phyloP scores from a whole-genome alignment of 2,888 invertebrate species.

The Pogonocherus hispidulus region DNA sequence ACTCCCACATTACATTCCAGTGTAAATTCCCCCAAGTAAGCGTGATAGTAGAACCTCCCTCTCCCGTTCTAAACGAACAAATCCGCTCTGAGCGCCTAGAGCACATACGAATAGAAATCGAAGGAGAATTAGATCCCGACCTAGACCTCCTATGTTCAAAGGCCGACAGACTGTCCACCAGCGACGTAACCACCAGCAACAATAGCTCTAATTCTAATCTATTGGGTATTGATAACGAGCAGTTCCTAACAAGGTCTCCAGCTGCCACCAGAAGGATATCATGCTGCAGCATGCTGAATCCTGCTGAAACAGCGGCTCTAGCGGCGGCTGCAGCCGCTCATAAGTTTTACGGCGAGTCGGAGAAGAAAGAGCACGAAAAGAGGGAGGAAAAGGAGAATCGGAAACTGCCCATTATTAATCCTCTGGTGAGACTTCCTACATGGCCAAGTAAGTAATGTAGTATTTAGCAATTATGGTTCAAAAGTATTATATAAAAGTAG shows the following conservation, averaged over 20 bases:
- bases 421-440: conserved; percentile 86
- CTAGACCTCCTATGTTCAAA: conserved; percentile 62
- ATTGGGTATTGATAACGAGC: conserved; percentile 75
- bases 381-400: conserved; percentile 68
- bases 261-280: conserved; percentile 92
- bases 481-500: too few relatives aligned
- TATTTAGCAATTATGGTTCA: too few relatives aligned
- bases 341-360: conserved; percentile 67
- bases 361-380: conserved; percentile 64
- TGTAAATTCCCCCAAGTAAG: conserved; percentile 76
- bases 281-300: conserved; percentile 89
- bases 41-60: conserved; percentile 83
- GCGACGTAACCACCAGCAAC: conserved; percentile 63
- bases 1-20: conserved; percentile 50
- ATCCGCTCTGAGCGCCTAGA: conserved; percentile 60
- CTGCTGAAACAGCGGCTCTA: conserved; percentile 74
- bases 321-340: conserved; percentile 76
- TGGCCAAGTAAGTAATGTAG: conserved; percentile 89
- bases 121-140: conserved; percentile 61
- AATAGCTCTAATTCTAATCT: conserved; percentile 74
- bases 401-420: conserved; percentile 91
- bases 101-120: conserved; percentile 63
- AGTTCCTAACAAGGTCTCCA: conserved; percentile 81
- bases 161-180: conserved; percentile 62
- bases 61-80: conserved; percentile 76